Evolutionary conservation across 2,888 invertebrate species (phyloP).

Genomic region (Tolmerus cingulatus): DNA sequence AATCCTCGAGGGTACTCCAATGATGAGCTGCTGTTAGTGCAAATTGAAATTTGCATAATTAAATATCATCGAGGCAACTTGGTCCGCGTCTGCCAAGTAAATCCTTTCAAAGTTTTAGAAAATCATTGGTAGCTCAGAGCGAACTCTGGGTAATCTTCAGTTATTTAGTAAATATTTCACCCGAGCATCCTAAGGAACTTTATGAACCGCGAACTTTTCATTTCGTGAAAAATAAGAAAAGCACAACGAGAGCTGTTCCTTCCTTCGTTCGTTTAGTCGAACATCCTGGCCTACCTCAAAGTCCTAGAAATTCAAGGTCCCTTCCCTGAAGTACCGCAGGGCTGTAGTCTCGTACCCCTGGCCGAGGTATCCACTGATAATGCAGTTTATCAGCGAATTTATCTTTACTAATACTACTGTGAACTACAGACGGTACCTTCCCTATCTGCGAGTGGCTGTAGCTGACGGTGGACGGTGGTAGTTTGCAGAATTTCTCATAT

Average conservation of each 20-base stretch:
- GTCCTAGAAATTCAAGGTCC: not conserved
- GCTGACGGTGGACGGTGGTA: not conserved
- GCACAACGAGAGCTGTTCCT: not conserved
- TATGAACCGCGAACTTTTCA: conserved; percentile 18
- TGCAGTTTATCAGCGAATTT: conserved; percentile 11
- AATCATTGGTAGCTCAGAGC: not conserved
- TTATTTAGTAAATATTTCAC: not conserved
- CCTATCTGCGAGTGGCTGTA: not conserved
- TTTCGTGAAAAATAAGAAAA: not conserved
- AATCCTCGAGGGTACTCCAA: not conserved
- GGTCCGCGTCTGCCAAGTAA: not conserved
- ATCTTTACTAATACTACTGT: not conserved
- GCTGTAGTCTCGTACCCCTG: not conserved
- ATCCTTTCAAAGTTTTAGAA: not conserved
- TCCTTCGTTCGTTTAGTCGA: not conserved
- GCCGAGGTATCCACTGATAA: not conserved
- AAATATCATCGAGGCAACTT: not conserved
- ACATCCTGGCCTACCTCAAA: not conserved
- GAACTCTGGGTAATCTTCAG: not conserved
- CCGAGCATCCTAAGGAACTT: not conserved
- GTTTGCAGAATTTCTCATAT: not conserved
- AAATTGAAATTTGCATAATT: not conserved
- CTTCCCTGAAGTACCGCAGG: not conserved
- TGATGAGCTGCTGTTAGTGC: not conserved
- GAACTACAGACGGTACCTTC: not conserved